Base-by-base conservation (phyloP, 2,113 vertebrate genomes). In the Cnemophilus loriae region DNA sequence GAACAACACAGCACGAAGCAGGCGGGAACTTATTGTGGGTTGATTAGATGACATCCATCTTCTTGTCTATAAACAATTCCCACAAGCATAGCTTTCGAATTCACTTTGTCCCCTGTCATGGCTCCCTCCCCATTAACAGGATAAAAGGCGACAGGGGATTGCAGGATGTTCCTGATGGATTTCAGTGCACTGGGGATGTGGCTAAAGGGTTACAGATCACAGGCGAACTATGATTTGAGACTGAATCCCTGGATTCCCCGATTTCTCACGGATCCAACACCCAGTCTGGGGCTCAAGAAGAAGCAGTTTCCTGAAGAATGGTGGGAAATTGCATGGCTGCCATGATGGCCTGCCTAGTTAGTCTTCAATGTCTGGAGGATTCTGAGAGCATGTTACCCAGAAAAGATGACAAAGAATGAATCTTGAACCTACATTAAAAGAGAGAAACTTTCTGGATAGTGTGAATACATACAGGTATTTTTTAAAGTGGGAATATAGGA, bases 21-120 rank as follows among this genome's bases (percentile, higher is more conserved):
- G 63, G 59, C 3, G 0, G 70, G 27, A 80, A 67, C 84, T 88
- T 63, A 84, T 68, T 85, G 52, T 35, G n/a, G 39, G 35, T 44
- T 84, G 83, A 92, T 95, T 89, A 87, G 70, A 47, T 93, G 53
- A 53, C 85, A 92, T 94, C 83, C 73, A 95, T 96, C 90, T 94
- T 94, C 80, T 90, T 92, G 85, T 78, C 90, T 92, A 55, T 41
- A 93, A 92, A 84, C 60, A 60, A 33, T 78, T 90, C 88, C 69
- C 86, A 94, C 71, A 78, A 92, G 80, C 44, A 79, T 1, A 71
- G 56, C n/a, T 94, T 94, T 95, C 32, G 0, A 84, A 90, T 47
- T 35, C 28, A 41, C 57, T 94, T 94, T 96, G 79, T 82, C 44
- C 81, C 35, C 52, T 87, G 84, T 41, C 89, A 64, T 18, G 13